Base-by-base conservation (phyloP, 1,140 invertebrate genomes). In the Holcopasites calliopsidis region DNA sequence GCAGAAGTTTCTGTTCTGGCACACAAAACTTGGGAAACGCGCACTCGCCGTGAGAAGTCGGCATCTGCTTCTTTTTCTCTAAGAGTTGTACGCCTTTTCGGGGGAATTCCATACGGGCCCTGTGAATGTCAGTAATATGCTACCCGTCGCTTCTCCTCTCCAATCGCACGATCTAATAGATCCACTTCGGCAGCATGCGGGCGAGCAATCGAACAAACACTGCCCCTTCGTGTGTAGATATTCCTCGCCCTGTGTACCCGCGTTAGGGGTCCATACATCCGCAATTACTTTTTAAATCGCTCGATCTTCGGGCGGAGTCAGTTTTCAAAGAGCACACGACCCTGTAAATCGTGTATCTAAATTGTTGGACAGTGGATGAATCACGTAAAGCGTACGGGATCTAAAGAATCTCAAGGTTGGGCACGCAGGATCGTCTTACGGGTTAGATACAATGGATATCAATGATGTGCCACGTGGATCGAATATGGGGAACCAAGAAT, bases 131-230 rank as follows among this genome's bases (percentile, higher is more conserved):
- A 33, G 26, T 10, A 44, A 72, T 52, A 61, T 47, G 21, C 42
- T 47, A 52, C n/a, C 38, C 49, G 38, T 50, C 31, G 49, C 31
- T 42, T 62, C n/a, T 52, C 60, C n/a, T 28, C 23, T 60, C 55
- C 44, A 62, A 61, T 74, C 58, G 44, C 21, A 64, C 69, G 50
- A 55, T 64, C 57, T 74, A 61, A 66, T 42, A 66, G 71, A 52
- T 52, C 69, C 47, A 72, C 69, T 64, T 64, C 5, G 69, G 28
- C n/a, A 47, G 38, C 38, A 74, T 74, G 71, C 71, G 71, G 71
- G 71, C 62, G 31, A 33, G 8, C 21, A 65, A 50, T 44, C 50
- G 61, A 47, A 42, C 71, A 74, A 74, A 74, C 50, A 66, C 23
- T n/a, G 65, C 50, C 71, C 71, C 61, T 55, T 44, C 35, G 49